Base-by-base conservation (phyloP, 2,888 invertebrate species). In the Anthoptus insignis region DNA sequence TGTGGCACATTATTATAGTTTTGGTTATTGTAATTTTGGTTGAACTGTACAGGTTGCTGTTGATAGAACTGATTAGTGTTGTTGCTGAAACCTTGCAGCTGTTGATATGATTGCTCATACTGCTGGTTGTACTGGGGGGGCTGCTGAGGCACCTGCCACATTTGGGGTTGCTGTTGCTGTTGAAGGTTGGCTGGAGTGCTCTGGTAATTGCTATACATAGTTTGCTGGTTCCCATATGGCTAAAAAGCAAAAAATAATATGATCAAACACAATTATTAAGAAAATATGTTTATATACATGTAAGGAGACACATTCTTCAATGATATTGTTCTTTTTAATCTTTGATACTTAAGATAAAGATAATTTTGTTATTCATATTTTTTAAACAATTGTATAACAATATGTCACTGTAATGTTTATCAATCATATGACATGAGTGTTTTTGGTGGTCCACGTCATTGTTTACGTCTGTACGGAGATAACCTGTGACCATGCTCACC, bases 41-140 rank as follows among this genome's bases (percentile, higher is more conserved):
- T 86, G 66, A 86, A 87, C 64, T 89, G 90, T 32, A 78, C 65
- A 13, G 81, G 76, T 64, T 80, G 76, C 66, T 81, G 82, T 69
- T 82, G 87, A 68, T 86, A 90, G 63, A 80, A 79, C 67, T 89
- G 90, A 71, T 88, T 90, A 42, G 89, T 80, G 70, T 86, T 89
- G 57, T 80, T 71, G 19, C 78, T 76, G 69, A 83, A 86, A 59
- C 86, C 87, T 16, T 49, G 56, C 59, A 82, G 82, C 47, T 83
- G 89, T 45, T 86, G 86, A 71, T 87, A 88, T 49, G 80, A 78
- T 67, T 88, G 89, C 1, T 87, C 85, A 72, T 87, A 90, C 71
- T 94, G 93, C 83, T 91, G 93, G 72, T 86, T 88, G 65, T 84
- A 88, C 59, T 83, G 91, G 22, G 81, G 78, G 63, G 81, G 77